Evolutionary conservation across 2,888 invertebrate genomes (phyloP), one percentile per base, ranked within the genome.

Genomic region (Nomada goodeniana): DNA sequence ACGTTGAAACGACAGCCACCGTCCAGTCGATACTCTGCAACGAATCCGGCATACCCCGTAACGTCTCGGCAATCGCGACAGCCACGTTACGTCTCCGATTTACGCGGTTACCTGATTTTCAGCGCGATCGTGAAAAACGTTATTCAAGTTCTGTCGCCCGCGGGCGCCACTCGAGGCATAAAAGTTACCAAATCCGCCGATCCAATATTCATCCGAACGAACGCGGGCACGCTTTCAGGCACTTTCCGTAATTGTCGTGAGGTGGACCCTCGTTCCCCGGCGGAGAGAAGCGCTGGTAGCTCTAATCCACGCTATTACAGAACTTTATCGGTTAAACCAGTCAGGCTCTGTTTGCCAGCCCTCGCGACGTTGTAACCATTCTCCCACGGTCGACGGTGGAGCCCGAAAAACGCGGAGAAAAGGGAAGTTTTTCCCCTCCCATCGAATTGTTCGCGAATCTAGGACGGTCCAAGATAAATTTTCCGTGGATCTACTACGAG

Each of bases 251-350:
- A 82, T 83, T 82, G 82, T 77, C 83, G 70, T 50, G 55, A 47
- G 73, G 44, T 59, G 71, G 78, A 82, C 68, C 61, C 70, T 60
- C 68, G 57, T 75, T 63, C 74, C 18, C 50, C 4, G 57, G 47
- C 71, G 67, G 73, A 76, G 61, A 23, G 53, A 73, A 83, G 68
- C 71, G 80, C 77, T 44, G 36, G 69, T 57, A 63, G 42, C 78
- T 76, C 83, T 86, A 86, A 86, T 86, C 86, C 86, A 52, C 75
- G 68, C 76, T 81, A 85, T 86, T 86, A 86, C 80, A 75, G 83
- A 83, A 83, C 80, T 78, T 86, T 86, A 86, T 86, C 78, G 82
- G 64, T 73, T 84, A 80, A 86, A 82, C 84, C 79, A 77, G 67
- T 74, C 78, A 74, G 78, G 60, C 77, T 75, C 60, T 79, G 76